Base-by-base conservation (phyloP, 2,797 vertebrate species). In the Choloepus didactylus region DNA sequence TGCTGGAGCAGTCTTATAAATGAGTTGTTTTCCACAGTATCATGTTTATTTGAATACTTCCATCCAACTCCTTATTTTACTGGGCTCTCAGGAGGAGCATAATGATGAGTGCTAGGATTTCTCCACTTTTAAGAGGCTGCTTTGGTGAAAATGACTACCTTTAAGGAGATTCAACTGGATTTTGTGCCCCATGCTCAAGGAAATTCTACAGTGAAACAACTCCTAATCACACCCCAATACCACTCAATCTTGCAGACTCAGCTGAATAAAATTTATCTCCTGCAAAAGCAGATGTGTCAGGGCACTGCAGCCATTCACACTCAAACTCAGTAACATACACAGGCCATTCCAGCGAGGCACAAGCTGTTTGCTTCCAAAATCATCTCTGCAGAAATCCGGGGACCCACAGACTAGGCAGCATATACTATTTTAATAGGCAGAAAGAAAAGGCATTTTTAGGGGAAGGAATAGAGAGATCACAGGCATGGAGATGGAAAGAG, bases 71-170 rank as follows among this genome's bases (percentile, higher is more conserved):
- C n/a, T 95, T 19, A 41, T 62, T 93, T 87, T 70, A 38, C 7
- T 44, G 70, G 70, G 38, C 9, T 62, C 18, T 44, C 75, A 79
- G 82, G 31, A 85, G 77, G 21, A 75, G 31, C 67, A 82, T n/a
- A 77, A 67, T 6, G 41, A 44, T 44, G 4, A 75, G n/a, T 31
- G 79, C 83, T 69, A 85, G 6, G 41, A 82, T 86, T 66, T 82
- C 41, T 44, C 2, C 14, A 12, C 64, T 73, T 87, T 51, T 56
- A 77, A 73, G 73, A 89, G 76, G 59, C 10, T 86, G 3, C 86
- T 93, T 95, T 87, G 46, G 51, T 88, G 91, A 89, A 80, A 94
- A 95, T 60, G 93, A 86, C 18, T 35, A 85, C 5, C 15, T 25
- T 46, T 64, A 21, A 85, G 23, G n/a, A 31, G 27, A 77, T 51